phyloP scores from a whole-genome alignment of 2,888 invertebrate species.

The Agonopterix subpropinquella region DNA sequence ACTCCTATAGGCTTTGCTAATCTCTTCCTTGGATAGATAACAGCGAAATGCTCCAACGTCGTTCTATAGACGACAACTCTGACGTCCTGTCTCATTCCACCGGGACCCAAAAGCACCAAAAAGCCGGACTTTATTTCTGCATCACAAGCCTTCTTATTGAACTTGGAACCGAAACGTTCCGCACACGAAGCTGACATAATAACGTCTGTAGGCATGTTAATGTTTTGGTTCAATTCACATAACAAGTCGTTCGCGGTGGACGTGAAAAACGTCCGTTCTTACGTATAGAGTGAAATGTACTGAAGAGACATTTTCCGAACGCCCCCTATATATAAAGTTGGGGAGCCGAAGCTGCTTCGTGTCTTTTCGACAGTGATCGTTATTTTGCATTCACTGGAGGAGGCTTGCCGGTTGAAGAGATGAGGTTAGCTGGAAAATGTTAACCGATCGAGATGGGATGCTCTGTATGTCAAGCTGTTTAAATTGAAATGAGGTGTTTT shows the following conservation, averaged over 20 bases:
- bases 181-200: slow-evolving; percentile 43
- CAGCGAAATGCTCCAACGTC: slow-evolving; percentile 79
- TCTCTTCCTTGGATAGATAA: slow-evolving; percentile 79
- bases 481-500: no score
- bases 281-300: slow-evolving; percentile 30
- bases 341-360: slow-evolving; percentile 32
- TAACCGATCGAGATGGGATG: not conserved
- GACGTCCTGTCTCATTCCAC: slow-evolving; percentile 76
- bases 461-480: no score
- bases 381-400: slow-evolving; percentile 45
- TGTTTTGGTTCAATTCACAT: slow-evolving; percentile 37
- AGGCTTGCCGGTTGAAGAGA: not conserved
- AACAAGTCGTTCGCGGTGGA: slow-evolving; percentile 21
- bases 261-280: slow-evolving; percentile 19
- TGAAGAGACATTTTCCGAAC: slow-evolving; percentile 36
- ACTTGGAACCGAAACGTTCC: slow-evolving; percentile 47
- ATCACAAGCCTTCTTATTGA: slow-evolving; percentile 44
- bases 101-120: slow-evolving; percentile 74
- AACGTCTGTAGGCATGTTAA: slow-evolving; percentile 51
- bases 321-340: slow-evolving; percentile 40
- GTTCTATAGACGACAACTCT: slow-evolving; percentile 79
- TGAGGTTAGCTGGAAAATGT: slow-evolving; percentile 1
- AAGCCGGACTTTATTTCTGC: slow-evolving; percentile 79
- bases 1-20: slow-evolving; percentile 77
- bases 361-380: slow-evolving; percentile 41